phyloP scores from a whole-genome alignment of 2,797 vertebrate genomes.

The Gouania willdenowi region DNA sequence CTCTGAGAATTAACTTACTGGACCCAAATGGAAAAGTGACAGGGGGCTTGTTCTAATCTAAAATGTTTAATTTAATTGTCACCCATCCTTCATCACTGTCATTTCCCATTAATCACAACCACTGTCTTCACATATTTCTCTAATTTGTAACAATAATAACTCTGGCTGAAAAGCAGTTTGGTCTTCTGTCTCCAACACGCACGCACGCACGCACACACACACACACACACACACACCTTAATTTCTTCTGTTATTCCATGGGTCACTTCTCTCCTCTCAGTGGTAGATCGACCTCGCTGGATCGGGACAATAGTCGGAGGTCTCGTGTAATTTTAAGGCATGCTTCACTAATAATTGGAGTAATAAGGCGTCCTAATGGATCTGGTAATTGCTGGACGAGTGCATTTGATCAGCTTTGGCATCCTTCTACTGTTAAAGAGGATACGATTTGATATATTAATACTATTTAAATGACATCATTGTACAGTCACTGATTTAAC shows the following conservation, averaged over 20 bases:
- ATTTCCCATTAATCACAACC: too few relatives aligned
- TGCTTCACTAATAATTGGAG: slow-evolving; percentile 71
- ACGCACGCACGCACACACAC: neutral
- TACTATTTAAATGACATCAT: slow-evolving; percentile 8
- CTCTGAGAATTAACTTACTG: too few relatives aligned
- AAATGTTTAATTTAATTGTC: too few relatives aligned
- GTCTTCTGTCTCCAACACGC: too few relatives aligned
- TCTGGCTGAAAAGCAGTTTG: too few relatives aligned
- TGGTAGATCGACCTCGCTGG: slow-evolving; percentile 19
- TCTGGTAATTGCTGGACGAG: slow-evolving; percentile 46
- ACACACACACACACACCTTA: neutral
- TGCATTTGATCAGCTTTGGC: slow-evolving; percentile 48
- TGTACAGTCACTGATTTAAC: slow-evolving; percentile 6
- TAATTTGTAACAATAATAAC: too few relatives aligned
- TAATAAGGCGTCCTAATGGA: slow-evolving; percentile 65
- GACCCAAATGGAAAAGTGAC: too few relatives aligned
- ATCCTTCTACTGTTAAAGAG: slow-evolving; percentile 17
- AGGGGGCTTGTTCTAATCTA: too few relatives aligned
- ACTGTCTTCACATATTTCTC: too few relatives aligned
- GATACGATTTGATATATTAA: too few relatives aligned
- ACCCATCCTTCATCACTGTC: too few relatives aligned
- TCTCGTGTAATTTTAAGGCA: slow-evolving; percentile 45
- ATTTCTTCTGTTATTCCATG: slow-evolving; percentile 24
- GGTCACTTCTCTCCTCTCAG: slow-evolving; percentile 42
- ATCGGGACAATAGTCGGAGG: slow-evolving; percentile 52